These are phyloP conservation scores for Poeciliopsis retropinna DNA, from an alignment of 2,113 vertebrate genomes.

Conservation along the genomic window DNA sequence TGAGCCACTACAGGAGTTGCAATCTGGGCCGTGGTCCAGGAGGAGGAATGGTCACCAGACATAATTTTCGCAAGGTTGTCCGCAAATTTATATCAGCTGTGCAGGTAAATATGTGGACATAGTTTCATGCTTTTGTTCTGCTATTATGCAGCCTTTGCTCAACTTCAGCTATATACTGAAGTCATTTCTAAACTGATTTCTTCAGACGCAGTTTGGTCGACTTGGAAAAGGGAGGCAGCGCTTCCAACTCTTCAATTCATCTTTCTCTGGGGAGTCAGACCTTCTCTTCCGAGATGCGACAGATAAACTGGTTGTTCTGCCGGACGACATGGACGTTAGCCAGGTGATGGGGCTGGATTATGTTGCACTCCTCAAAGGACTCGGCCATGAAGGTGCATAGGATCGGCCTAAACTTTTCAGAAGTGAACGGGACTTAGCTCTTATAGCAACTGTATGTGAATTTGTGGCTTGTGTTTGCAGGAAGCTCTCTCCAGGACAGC, in stretches of 20 bases:
- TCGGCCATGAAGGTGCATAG: constrained; percentile 88
- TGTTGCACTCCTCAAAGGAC: constrained; percentile 86
- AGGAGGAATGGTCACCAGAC: constrained; percentile 79
- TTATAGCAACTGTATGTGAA: neutral
- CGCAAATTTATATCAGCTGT: constrained; percentile 82
- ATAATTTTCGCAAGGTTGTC: constrained; percentile 82
- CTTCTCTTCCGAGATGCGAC: constrained; percentile 88
- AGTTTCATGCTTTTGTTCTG: neutral
- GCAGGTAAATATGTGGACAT: constrained; percentile 72
- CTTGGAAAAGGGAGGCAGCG: constrained; percentile 78
- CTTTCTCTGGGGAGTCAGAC: constrained; percentile 78
- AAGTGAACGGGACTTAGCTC: neutral
- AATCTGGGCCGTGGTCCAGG: constrained; percentile 88
- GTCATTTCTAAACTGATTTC: neutral
- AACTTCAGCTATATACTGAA: neutral
- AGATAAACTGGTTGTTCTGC: constrained; percentile 76
- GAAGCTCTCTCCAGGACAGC: constrained; percentile 89
- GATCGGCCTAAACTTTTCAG: neutral
- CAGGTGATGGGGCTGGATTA: constrained; percentile 89
- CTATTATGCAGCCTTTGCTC: neutral
- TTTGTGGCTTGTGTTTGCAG: constrained; percentile 63
- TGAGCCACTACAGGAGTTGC: constrained; percentile 80
- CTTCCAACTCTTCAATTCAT: constrained; percentile 87
- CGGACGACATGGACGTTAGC: constrained; percentile 83
- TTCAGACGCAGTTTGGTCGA: constrained; percentile 84